Evolutionary conservation across 1,140 invertebrate species (phyloP), one percentile per base, ranked within the genome.

Genomic region (Antheraea pernyi): DNA sequence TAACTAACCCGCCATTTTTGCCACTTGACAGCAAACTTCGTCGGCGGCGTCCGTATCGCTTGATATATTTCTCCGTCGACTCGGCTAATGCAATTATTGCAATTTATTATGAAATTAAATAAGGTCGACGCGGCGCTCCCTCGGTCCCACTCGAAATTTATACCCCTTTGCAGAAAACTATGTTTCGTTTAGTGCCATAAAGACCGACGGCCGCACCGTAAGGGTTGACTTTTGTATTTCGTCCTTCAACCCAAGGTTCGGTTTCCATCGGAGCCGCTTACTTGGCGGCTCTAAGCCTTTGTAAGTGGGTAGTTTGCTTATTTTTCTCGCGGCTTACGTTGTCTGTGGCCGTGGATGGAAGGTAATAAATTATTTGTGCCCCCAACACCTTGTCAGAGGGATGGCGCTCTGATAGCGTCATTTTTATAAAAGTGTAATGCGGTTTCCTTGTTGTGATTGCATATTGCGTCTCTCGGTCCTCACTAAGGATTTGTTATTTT

Each of bases 71-170:
- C 82, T 77, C 70, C 77, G 62, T 71, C 75, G 74, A 68, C 78
- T 71, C 78, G 78, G 75, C 83, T 90, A 89, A 89, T 88, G 89
- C 83, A 90, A 91, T 91, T 90, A 91, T 89, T 88, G 83, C 89
- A 89, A 91, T 91, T 91, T 91, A 91, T 89, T 86, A 88, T 86
- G 83, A 91, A 90, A 91, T 90, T 91, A 91, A 90, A 91, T 88
- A 91, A 89, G 83, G 84, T 82, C 80, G 83, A 84, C 79, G 81
- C 82, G 76, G 78, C 82, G 72, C 80, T 75, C 79, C 71, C 46
- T 53, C 46, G 46, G 65, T 73, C 77, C 72, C 77, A 76, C 78
- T 73, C 71, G 72, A 85, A 90, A 90, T 89, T 85, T 89, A 90
- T 89, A 89, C 83, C 83, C 83, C 80, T 88, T 88, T 81, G 84